Percentiles rank a stretch among this genome's conserved stretches.
phyloP scores from a whole-genome alignment of 2,113 vertebrate genomes.

The Sturnira hondurensis region DNA sequence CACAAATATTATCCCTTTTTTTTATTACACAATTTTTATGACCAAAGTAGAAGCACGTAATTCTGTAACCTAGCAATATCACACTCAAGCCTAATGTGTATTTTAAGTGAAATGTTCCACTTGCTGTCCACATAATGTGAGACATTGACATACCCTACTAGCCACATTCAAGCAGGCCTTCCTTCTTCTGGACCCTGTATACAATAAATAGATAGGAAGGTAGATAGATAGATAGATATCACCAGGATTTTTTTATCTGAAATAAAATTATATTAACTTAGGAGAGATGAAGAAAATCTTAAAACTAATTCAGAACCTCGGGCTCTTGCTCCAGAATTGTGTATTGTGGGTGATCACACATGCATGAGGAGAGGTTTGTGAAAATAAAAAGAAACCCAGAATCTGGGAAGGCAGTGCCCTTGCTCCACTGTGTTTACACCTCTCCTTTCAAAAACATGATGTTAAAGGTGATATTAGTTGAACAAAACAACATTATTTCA shows the following conservation, averaged over 20 bases:
- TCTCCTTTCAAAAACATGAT: neutral
- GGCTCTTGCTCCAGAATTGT: neutral
- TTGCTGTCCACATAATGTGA: too few relatives aligned
- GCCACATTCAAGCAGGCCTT: too few relatives aligned
- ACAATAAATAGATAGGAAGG: too few relatives aligned
- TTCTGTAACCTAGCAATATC: too few relatives aligned
- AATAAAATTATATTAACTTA: neutral
- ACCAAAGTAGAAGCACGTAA: too few relatives aligned
- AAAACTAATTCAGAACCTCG: neutral
- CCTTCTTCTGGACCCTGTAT: too few relatives aligned
- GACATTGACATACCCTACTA: too few relatives aligned
- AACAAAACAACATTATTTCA: constrained; percentile 33
- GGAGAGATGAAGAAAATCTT: neutral
- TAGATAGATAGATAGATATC: too few relatives aligned
- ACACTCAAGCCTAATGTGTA: too few relatives aligned
- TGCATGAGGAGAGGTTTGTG: neutral
- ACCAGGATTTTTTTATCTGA: neutral
- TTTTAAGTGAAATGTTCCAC: too few relatives aligned
- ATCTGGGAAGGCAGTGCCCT: neutral
- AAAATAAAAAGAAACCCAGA: neutral
- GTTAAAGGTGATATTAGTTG: constrained; percentile 12
- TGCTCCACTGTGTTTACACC: neutral
- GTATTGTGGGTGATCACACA: neutral
- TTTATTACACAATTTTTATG: too few relatives aligned
- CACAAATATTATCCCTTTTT: too few relatives aligned